A percentile compares a stretch with the other conserved stretches of the same genome.
phyloP scores from a whole-genome alignment of 1,140 invertebrate species.

The Rhizoglyphus robini region DNA sequence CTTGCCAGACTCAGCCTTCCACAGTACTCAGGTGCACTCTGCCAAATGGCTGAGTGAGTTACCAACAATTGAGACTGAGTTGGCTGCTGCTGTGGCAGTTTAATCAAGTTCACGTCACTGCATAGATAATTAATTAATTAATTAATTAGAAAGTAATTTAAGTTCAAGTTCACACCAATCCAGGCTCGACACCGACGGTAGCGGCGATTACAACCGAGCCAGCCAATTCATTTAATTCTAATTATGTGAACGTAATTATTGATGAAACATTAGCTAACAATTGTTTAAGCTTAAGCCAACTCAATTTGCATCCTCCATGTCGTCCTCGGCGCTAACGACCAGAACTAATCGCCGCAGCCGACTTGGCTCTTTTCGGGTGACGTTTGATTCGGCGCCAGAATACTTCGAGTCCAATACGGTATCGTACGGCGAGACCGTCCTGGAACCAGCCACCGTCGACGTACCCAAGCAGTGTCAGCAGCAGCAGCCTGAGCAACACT shows the following conservation, averaged over 20 bases:
- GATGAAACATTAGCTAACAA: constrained; percentile 15
- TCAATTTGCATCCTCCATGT: neutral
- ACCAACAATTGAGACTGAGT: too few species aligned
- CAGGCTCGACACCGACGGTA: neutral
- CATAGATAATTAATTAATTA: neutral
- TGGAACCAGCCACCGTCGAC: neutral
- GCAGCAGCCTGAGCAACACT: neutral
- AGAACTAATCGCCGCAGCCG: neutral
- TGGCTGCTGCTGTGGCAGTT: too few species aligned
- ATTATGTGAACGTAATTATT: constrained; percentile 14
- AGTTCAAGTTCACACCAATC: neutral
- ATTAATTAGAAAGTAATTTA: neutral
- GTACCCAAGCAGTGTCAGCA: neutral
- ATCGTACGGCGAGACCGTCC: neutral
- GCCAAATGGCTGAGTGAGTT: too few species aligned
- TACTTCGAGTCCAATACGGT: neutral
- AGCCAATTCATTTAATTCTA: constrained; percentile 5
- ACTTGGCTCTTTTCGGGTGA: neutral
- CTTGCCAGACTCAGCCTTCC: too few species aligned
- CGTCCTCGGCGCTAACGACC: neutral
- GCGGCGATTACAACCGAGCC: neutral
- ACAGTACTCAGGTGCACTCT: too few species aligned
- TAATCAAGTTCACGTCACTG: too few species aligned
- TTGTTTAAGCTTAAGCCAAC: too few species aligned
- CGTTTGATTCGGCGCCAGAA: neutral